phyloP scores from a whole-genome alignment of 2,113 vertebrate species.

The Pollimyrus isidori region DNA sequence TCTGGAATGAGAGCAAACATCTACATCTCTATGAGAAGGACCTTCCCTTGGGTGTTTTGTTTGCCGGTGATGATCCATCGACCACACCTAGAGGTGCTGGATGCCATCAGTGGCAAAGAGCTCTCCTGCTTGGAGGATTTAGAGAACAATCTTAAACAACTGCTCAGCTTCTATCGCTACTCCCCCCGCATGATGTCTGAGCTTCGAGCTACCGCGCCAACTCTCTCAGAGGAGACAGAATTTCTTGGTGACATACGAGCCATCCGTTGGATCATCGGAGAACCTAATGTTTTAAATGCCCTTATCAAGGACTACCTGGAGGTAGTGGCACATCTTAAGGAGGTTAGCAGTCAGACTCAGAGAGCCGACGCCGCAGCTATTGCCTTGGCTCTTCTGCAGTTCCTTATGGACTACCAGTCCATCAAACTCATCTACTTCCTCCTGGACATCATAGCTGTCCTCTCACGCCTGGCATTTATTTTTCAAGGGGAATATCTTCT shows the following conservation, averaged over 20 bases:
- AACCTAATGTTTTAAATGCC: slow-evolving; percentile 89
- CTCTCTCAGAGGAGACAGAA: slow-evolving; percentile 84
- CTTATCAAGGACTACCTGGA: slow-evolving; percentile 94
- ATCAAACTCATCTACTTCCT: slow-evolving; percentile 95
- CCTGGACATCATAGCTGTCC: slow-evolving; percentile 81
- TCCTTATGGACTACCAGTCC: slow-evolving; percentile 92
- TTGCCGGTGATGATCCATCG: slow-evolving; percentile 88
- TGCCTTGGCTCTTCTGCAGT: slow-evolving; percentile 85
- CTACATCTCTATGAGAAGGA: slow-evolving; percentile 83
- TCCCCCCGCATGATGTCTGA: slow-evolving; percentile 86
- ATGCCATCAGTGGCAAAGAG: slow-evolving; percentile 89
- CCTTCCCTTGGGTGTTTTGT: slow-evolving; percentile 85
- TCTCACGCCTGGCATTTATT: slow-evolving; percentile 81
- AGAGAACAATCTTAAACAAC: slow-evolving; percentile 90
- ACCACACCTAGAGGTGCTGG: slow-evolving; percentile 85
- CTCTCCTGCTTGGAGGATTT: slow-evolving; percentile 88
- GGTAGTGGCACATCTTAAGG: slow-evolving; percentile 87
- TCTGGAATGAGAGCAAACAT: slow-evolving; percentile 77
- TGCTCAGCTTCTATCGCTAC: slow-evolving; percentile 92
- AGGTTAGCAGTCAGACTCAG: slow-evolving; percentile 85
- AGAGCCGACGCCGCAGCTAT: slow-evolving; percentile 83
- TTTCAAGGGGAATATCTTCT: slow-evolving; percentile 88
- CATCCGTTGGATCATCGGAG: slow-evolving; percentile 87
- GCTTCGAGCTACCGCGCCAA: slow-evolving; percentile 76
- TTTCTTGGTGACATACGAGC: slow-evolving; percentile 89